phyloP scores from a whole-genome alignment of 2,797 vertebrate genomes.

The Malacoctenus gilli region DNA sequence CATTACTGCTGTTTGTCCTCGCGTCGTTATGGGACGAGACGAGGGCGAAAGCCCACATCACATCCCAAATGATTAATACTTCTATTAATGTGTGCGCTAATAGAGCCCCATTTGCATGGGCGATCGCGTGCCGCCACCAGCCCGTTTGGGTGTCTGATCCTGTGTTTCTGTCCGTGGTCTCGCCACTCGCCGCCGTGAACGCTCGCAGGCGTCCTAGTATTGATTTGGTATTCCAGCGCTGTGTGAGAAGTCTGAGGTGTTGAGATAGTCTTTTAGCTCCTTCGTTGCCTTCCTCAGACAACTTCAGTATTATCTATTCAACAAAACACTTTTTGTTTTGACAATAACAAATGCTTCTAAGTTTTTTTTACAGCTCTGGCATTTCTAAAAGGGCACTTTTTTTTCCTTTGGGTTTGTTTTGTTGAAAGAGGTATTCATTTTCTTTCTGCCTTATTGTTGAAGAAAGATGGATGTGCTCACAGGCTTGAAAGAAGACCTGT shows the following conservation, averaged over 20 bases:
- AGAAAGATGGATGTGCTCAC: constrained; percentile 29
- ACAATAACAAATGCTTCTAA: constrained; percentile 62
- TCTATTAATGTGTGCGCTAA: constrained; percentile 10
- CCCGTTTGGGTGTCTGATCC: no score
- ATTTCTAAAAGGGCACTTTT: constrained; percentile 34
- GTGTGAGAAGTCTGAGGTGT: constrained; percentile 27
- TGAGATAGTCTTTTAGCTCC: constrained; percentile 39
- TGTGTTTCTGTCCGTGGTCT: constrained; percentile 16
- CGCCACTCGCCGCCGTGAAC: constrained; percentile 11
- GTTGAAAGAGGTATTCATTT: constrained; percentile 44
- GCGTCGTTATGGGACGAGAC: constrained; percentile 36
- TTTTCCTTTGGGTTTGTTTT: constrained; percentile 13
- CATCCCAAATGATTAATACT: constrained; percentile 32
- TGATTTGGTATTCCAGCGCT: constrained; percentile 23
- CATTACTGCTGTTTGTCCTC: constrained; percentile 45
- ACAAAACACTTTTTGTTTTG: constrained; percentile 53
- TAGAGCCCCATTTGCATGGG: not conserved
- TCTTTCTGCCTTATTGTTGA: constrained; percentile 28
- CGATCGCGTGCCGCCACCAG: no score
- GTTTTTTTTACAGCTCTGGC: constrained; percentile 31
- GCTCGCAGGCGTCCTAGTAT: constrained; percentile 14
- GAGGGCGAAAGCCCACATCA: constrained; percentile 21
- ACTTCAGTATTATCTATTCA: constrained; percentile 56
- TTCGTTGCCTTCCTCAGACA: constrained; percentile 27
- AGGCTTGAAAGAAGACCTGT: constrained; percentile 29